These are phyloP conservation scores for Tiphia femorata DNA, from an alignment of 2,888 invertebrate genomes.

Conservation along the genomic window DNA sequence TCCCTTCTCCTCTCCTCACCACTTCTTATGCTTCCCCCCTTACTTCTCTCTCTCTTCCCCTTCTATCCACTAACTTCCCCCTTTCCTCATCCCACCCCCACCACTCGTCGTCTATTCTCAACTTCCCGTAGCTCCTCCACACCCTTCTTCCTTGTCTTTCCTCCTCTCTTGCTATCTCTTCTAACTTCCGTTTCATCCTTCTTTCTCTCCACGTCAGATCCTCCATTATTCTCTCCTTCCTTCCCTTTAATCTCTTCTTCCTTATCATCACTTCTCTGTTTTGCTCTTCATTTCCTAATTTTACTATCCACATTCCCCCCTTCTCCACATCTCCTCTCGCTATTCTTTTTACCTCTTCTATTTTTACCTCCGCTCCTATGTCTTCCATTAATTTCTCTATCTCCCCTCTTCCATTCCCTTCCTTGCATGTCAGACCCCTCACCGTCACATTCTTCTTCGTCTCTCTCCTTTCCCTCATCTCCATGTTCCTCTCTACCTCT, in stretches of 20 bases:
- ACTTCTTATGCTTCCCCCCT: background rate
- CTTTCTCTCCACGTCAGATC: no score
- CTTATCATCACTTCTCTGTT: background rate
- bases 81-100: no score
- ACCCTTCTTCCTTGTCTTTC: background rate
- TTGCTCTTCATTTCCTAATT: no score
- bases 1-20: background rate
- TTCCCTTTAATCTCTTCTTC: background rate
- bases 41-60: background rate
- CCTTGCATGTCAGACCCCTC: background rate
- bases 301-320: no score
- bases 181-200: no score
- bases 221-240: background rate
- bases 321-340: no score
- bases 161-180: background rate
- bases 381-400: no score
- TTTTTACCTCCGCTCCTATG: no score
- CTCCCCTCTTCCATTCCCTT: background rate
- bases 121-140: background rate
- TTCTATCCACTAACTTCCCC: no score
- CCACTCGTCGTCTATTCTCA: background rate
- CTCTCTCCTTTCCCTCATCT: background rate
- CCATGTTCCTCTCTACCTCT: background rate
- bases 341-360: no score
- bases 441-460: background rate